These are phyloP conservation scores for Aspidoscelis tigris DNA, from an alignment of 2,113 vertebrate genomes.

Conservation along the genomic window DNA sequence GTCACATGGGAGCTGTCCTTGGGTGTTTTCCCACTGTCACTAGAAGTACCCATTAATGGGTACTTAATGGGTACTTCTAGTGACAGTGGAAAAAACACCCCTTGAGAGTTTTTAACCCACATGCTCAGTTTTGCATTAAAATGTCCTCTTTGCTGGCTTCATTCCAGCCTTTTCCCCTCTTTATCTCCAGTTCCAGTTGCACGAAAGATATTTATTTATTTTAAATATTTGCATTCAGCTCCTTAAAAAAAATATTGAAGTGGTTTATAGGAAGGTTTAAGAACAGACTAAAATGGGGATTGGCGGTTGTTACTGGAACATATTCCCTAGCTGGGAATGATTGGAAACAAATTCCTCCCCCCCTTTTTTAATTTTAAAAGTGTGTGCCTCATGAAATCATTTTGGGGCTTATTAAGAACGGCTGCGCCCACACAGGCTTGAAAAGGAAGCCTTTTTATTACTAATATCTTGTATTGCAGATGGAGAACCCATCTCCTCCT, in stretches of 20 bases:
- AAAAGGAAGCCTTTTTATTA: constrained; percentile 21
- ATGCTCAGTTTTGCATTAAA: too few relatives aligned
- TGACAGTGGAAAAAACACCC: too few relatives aligned
- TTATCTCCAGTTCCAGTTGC: constrained; percentile 58
- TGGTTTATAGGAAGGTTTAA: too few relatives aligned
- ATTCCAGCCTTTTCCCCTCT: constrained; percentile 33
- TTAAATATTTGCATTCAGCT: too few relatives aligned
- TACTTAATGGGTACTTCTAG: too few relatives aligned
- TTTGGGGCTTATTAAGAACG: constrained; percentile 76
- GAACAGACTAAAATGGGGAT: neutral
- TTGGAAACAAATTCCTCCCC: constrained; percentile 75
- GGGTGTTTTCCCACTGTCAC: too few relatives aligned
- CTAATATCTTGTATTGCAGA: neutral
- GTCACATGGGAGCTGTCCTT: too few relatives aligned
- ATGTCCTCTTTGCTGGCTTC: constrained; percentile 13
- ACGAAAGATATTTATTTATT: too few relatives aligned
- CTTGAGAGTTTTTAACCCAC: too few relatives aligned
- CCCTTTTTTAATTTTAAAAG: constrained; percentile 52
- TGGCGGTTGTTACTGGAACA: constrained; percentile 59
- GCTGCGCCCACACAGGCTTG: constrained; percentile 71
- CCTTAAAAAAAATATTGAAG: too few relatives aligned
- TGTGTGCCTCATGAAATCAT: constrained; percentile 71
- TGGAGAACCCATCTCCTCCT: constrained; percentile 3
- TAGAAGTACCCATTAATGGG: too few relatives aligned
- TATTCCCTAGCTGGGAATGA: constrained; percentile 75